Percentiles rank a stretch among this genome's conserved stretches.
phyloP scores from a whole-genome alignment of 2,888 invertebrate species.

The Synergus gifuensis region DNA sequence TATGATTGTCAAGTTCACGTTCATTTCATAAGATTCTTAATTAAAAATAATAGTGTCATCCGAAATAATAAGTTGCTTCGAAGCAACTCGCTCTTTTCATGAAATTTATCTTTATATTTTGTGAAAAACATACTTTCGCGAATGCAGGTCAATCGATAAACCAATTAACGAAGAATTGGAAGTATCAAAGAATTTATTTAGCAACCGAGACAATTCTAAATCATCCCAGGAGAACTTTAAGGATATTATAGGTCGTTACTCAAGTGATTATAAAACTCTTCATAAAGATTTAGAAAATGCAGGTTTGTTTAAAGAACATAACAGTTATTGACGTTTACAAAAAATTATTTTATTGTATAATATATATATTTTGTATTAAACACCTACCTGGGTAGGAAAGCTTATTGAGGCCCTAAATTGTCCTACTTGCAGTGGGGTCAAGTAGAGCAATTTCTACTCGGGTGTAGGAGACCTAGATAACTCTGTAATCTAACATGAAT shows the following conservation, averaged over 20 bases:
- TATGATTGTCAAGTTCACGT: neutral
- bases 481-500: slow-evolving; percentile 17
- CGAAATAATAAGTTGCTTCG: neutral
- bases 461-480: slow-evolving; percentile 10
- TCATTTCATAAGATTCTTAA: no score
- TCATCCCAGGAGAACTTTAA: neutral
- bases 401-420: no score
- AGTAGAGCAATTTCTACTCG: no score
- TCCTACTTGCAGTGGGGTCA: no score
- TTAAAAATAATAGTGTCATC: neutral
- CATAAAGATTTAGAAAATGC: neutral
- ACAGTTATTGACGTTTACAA: no score
- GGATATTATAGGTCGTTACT: neutral
- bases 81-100: neutral
- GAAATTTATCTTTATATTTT: slow-evolving; percentile 14
- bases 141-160: slow-evolving; percentile 36
- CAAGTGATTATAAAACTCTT: neutral
- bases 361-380: no score
- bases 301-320: neutral
- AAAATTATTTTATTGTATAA: no score
- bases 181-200: slow-evolving; percentile 1
- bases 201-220: neutral
- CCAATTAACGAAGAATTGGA: slow-evolving; percentile 34
- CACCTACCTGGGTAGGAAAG: no score
- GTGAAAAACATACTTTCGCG: slow-evolving; percentile 23